Conservation (phyloP, 35 echinoderm and acorn worm species). For the Acanthaster planci region DNA sequence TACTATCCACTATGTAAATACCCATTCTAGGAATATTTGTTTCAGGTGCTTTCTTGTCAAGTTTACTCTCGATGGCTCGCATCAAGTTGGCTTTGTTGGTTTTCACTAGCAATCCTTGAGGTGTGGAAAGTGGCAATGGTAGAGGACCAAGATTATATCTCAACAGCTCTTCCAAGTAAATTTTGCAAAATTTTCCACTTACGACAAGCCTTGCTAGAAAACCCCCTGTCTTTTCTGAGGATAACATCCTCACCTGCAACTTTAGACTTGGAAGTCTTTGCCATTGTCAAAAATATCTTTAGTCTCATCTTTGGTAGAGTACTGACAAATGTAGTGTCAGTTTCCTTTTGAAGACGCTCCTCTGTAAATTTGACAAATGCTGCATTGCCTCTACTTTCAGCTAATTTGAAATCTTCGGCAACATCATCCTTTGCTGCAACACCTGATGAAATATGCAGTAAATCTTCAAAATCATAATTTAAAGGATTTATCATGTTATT, state of each 20-base stretch:
- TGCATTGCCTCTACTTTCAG: slow-evolving; percentile 12
- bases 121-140: slow-evolving; percentile 42
- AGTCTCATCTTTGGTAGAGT: slow-evolving; percentile 36
- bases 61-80: slow-evolving; percentile 14
- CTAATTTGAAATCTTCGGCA: slow-evolving; percentile 1
- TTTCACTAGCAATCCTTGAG: slow-evolving; percentile 32
- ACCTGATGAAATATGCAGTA: slow-evolving; percentile 41
- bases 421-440: slow-evolving; percentile 9
- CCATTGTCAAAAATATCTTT: slow-evolving; percentile 34
- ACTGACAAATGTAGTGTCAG: no score
- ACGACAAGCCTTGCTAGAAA: slow-evolving; percentile 58
- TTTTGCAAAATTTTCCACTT: slow-evolving; percentile 25
- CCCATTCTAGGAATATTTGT: slow-evolving; percentile 5
- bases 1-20: slow-evolving; percentile 66
- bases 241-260: slow-evolving; percentile 41
- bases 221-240: slow-evolving; percentile 43
- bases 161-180: slow-evolving; percentile 39
- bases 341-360: no score
- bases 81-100: slow-evolving; percentile 52
- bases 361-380: slow-evolving; percentile 23
- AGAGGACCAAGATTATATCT: slow-evolving; percentile 55
- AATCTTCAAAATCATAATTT: not conserved
- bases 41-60: not conserved
- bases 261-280: not conserved
- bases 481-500: slow-evolving; percentile 36